Base-by-base conservation (phyloP, 1,140 invertebrate genomes). In the Pseudomyrmex pallidus region DNA sequence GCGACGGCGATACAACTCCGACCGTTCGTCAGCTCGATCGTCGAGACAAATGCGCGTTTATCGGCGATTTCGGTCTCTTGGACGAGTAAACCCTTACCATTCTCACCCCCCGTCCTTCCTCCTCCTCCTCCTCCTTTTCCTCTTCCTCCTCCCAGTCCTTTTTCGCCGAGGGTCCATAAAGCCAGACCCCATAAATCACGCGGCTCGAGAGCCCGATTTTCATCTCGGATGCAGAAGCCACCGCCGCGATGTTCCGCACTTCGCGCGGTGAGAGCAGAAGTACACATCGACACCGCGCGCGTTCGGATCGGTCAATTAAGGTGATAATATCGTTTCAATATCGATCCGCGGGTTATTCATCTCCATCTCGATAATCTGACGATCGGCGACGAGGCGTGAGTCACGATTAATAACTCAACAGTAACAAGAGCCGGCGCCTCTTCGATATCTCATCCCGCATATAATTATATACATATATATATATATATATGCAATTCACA, bases 11-110 rank as follows among this genome's bases (percentile, higher is more conserved):
- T 72, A 70, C 66, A 35, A 35, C 35, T 35, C 70, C 64, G 85
- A 66, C 52, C 85, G 62, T 86, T 74, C 72, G 72, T 86, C 85
- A 76, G 82, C 83, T 76, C 56, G 54, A 86, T 86, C 72, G 62
- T 59, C 70, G 85, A 86, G 85, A 83, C 78, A 76, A 86, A 87
- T 83, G 72, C 84, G 50, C 70, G 22, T 87, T 86, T 87, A 87
- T 87, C 85, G 72, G 54, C 84, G 56, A 87, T 87, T 87, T 85
- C 66, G 70, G 66, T 66, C 73, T 66, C 73, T 68, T 64, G 57
- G 63, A 46, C 70, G 56, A 66, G 63, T 86, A 86, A 82, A 35
- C 35, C 77, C 46, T 72, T 54, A 68, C 48, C 46, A 74, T 35
- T 35, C 35, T 35, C 35, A 5, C 5, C 35, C 35, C 1, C 25